These are phyloP conservation scores for Cantharis rufa DNA, from an alignment of 2,888 invertebrate genomes.

Conservation along the genomic window DNA sequence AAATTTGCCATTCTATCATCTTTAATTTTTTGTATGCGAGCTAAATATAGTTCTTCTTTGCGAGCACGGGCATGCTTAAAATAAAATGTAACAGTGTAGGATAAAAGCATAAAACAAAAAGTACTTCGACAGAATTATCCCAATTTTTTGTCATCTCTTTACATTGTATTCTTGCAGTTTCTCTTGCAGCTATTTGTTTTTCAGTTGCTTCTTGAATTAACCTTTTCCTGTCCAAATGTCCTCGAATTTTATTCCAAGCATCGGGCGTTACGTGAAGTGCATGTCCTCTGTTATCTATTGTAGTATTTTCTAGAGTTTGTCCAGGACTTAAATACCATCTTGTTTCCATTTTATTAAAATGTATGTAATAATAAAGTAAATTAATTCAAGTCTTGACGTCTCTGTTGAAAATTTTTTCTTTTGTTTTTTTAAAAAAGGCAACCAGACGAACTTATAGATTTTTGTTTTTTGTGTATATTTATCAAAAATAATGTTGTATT, in stretches of 20 bases:
- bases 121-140: constrained; percentile 55
- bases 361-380: neutral
- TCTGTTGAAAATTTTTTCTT: neutral
- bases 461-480: too few relatives aligned
- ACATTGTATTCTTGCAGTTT: constrained; percentile 53
- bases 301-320: constrained; percentile 46
- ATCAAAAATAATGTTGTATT: too few relatives aligned
- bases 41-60: constrained; percentile 30
- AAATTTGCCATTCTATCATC: constrained; percentile 31
- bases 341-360: constrained; percentile 43
- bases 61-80: constrained; percentile 33
- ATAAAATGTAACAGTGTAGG: neutral
- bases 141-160: constrained; percentile 55
- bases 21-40: constrained; percentile 25
- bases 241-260: constrained; percentile 47
- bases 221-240: constrained; percentile 48
- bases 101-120: neutral
- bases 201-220: constrained; percentile 44
- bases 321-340: constrained; percentile 48
- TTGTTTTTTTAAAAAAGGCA: neutral
- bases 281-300: constrained; percentile 46
- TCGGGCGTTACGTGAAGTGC: constrained; percentile 46
- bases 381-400: neutral
- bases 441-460: neutral
- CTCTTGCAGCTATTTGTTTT: constrained; percentile 50